A percentile compares a stretch with the other conserved stretches of the same genome.
These are phyloP conservation scores for Dicrurus megarhynchus DNA, from an alignment of 2,113 vertebrate genomes.

Conservation along the genomic window DNA sequence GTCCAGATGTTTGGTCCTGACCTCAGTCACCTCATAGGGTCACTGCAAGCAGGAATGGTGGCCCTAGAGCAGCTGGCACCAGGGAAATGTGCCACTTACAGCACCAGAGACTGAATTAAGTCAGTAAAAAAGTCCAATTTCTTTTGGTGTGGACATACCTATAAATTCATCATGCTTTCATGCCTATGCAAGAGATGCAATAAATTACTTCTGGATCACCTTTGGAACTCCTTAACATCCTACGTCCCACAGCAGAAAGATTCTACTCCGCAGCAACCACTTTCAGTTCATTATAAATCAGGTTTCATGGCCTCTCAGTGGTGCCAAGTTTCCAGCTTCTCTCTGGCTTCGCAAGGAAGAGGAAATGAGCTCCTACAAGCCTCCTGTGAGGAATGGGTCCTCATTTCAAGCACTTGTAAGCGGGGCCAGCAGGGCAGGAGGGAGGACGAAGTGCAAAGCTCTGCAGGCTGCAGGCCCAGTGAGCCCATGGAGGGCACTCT, in stretches of 20 bases:
- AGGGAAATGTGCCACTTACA: neutral
- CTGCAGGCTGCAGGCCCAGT: neutral
- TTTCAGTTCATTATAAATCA: neutral
- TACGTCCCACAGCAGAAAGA: neutral
- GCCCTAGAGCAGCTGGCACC: neutral
- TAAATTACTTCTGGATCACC: neutral
- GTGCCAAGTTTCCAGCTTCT: neutral
- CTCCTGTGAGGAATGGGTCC: neutral
- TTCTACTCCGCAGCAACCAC: neutral
- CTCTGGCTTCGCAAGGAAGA: neutral
- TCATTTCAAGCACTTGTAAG: neutral
- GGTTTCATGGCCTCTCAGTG: accelerated
- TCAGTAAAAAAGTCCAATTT: neutral
- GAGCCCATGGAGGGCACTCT: neutral
- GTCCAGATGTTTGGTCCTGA: neutral
- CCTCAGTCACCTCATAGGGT: neutral
- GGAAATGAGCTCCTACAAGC: neutral
- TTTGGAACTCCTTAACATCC: neutral
- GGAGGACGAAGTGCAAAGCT: neutral
- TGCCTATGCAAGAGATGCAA: neutral
- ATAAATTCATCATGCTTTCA: neutral
- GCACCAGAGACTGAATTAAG: neutral
- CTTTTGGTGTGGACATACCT: neutral
- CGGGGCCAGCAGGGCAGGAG: neutral
- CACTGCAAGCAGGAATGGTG: neutral